phyloP scores from a whole-genome alignment of 92 coral and sea anemone genomes.

The Galaxea fascicularis region DNA sequence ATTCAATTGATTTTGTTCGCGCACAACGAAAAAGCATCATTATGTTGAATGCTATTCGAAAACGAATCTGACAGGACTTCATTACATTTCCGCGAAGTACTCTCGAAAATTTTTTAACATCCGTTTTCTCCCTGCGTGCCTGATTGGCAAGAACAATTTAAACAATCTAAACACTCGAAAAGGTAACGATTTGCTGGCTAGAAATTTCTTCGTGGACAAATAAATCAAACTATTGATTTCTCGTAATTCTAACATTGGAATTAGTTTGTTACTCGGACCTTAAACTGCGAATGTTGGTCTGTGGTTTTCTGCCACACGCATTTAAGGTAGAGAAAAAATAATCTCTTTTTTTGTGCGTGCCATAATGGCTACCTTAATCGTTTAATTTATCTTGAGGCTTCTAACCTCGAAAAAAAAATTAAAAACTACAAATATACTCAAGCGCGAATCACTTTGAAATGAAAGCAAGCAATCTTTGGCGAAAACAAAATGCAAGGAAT shows the following conservation, averaged over 20 bases:
- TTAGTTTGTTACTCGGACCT: neutral
- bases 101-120: no score
- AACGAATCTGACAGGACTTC: neutral
- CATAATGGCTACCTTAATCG: neutral
- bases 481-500: neutral
- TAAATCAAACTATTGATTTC: neutral
- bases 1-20: conserved; percentile 12
- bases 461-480: neutral
- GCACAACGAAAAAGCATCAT: neutral
- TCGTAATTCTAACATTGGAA: neutral
- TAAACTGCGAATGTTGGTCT: neutral
- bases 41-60: neutral
- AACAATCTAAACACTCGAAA: conserved; percentile 32
- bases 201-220: neutral
- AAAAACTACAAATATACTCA: neutral
- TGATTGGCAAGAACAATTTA: neutral
- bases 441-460: neutral
- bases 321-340: neutral
- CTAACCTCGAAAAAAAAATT: neutral
- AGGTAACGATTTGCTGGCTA: neutral
- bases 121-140: neutral
- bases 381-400: conserved; percentile 9
- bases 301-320: neutral
- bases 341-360: neutral
- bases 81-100: neutral